phyloP scores from a whole-genome alignment of 2,888 invertebrate species.

The Xanthia togata region DNA sequence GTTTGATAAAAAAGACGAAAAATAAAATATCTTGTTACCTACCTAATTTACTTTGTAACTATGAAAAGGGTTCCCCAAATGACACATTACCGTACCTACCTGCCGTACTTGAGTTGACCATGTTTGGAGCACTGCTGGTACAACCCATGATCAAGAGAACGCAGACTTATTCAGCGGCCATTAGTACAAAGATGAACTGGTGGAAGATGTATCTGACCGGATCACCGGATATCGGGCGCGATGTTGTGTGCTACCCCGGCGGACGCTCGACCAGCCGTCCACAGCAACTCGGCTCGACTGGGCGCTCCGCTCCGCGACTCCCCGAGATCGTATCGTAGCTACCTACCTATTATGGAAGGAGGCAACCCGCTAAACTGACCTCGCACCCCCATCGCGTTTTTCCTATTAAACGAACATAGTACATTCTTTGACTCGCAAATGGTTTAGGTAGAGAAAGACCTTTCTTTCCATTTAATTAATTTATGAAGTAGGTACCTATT shows the following conservation, averaged over 20 bases:
- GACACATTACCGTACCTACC: conserved; percentile 79
- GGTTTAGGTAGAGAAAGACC: conserved; percentile 73
- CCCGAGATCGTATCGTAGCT: conserved; percentile 86
- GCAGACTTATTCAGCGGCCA: conserved; percentile 64
- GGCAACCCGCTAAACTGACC: conserved; percentile 88
- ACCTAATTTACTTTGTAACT: conserved; percentile 30
- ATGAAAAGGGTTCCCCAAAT: conserved; percentile 60
- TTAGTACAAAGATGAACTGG: conserved; percentile 58
- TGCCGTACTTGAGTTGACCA: conserved; percentile 77
- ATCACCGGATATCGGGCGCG: conserved; percentile 47
- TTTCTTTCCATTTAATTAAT: conserved; percentile 70
- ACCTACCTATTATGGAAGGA: conserved; percentile 87
- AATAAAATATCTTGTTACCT: neutral
- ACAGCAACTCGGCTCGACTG: conserved; percentile 82
- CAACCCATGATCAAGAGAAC: conserved; percentile 83
- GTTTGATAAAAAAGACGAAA: neutral
- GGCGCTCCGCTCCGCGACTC: conserved; percentile 58
- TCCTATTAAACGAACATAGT: conserved; percentile 87
- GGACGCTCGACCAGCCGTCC: conserved; percentile 76
- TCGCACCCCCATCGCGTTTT: conserved; percentile 90
- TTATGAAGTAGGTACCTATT: conserved; percentile 56
- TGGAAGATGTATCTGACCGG: conserved; percentile 53
- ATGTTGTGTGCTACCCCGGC: conserved; percentile 60
- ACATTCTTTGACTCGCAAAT: conserved; percentile 86
- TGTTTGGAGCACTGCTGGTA: conserved; percentile 86